These are phyloP conservation scores for Sebastes variabilis DNA, from an alignment of 2,797 vertebrate genomes.

Conservation along the genomic window DNA sequence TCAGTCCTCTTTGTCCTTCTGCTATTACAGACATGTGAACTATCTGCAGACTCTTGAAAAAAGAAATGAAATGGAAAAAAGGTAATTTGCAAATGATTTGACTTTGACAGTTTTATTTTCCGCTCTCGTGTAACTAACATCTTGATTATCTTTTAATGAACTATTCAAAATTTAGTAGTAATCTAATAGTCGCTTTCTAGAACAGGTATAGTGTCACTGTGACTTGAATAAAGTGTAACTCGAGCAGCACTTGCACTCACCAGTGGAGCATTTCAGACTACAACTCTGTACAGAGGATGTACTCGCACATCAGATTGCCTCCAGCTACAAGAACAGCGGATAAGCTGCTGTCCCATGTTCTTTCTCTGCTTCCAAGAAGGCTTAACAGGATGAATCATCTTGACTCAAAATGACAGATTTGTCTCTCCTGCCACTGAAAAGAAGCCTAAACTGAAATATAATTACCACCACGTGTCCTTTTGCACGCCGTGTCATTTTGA, in stretches of 20 bases:
- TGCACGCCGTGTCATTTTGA: not conserved
- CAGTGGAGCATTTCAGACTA: constrained; percentile 1
- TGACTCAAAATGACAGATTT: constrained; percentile 21
- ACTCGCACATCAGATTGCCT: constrained; percentile 20
- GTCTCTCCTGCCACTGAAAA: constrained; percentile 17
- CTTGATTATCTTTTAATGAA: not conserved
- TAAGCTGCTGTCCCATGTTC: constrained; percentile 38
- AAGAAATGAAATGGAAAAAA: not conserved
- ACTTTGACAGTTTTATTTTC: not conserved
- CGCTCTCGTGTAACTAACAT: not conserved
- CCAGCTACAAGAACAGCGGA: constrained; percentile 11
- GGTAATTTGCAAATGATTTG: not conserved
- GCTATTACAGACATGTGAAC: not conserved
- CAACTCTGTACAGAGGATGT: not conserved
- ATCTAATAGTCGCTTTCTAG: not conserved
- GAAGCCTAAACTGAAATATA: constrained; percentile 8
- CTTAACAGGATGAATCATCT: constrained; percentile 33
- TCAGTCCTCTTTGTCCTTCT: not conserved
- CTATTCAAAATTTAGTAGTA: not conserved
- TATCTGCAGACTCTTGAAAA: not conserved
- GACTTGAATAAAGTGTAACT: constrained; percentile 31
- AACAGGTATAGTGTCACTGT: not conserved
- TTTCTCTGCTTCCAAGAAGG: constrained; percentile 15
- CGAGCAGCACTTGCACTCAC: constrained; percentile 18
- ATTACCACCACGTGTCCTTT: constrained; percentile 9